These are phyloP conservation scores for Morpho achilles DNA, from an alignment of 2,888 invertebrate genomes.

Conservation along the genomic window DNA sequence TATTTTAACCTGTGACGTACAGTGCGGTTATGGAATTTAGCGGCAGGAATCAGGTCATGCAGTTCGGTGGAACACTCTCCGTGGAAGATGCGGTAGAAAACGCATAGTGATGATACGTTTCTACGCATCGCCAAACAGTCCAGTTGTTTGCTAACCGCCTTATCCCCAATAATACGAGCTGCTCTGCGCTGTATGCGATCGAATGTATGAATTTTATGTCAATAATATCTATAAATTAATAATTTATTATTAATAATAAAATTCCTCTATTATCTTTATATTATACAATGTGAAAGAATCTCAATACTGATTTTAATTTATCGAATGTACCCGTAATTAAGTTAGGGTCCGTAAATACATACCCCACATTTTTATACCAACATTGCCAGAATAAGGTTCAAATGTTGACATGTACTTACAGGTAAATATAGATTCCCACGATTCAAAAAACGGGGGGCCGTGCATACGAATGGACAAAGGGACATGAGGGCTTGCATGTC, in stretches of 20 bases:
- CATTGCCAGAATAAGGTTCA: slow-evolving; percentile 15
- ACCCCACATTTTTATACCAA: slow-evolving; percentile 16
- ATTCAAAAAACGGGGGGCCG: slow-evolving; percentile 39
- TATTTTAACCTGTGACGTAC: no score
- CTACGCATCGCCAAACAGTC: no score
- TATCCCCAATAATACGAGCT: no score
- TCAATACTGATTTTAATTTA: slow-evolving; percentile 72
- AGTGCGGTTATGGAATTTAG: no score
- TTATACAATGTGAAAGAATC: slow-evolving; percentile 6
- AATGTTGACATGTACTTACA: slow-evolving; percentile 35
- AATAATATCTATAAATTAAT: background rate
- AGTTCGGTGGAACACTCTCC: no score
- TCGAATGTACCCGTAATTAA: slow-evolving; percentile 57
- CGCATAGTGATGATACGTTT: no score
- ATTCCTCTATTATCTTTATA: background rate
- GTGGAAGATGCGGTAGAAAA: no score
- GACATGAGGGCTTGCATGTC: slow-evolving; percentile 41
- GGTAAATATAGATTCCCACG: slow-evolving; percentile 68
- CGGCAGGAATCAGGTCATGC: no score
- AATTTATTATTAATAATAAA: background rate
- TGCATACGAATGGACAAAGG: slow-evolving; percentile 57
- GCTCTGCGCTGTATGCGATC: no score
- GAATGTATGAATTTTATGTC: no score
- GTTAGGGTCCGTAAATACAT: slow-evolving; percentile 25
- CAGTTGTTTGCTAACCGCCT: no score